Conservation (phyloP, 2,113 vertebrate genomes). For the human region GRCh38 chr20:10714001-10714500, state of each 20-base stretch:
- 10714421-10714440: neutral
- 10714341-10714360: neutral
- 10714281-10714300: neutral
- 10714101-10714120: constrained; percentile 24
- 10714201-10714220: neutral
- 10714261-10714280: neutral
- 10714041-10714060: neutral
- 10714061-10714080: neutral
- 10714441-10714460: neutral
- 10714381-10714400: neutral
- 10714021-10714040: neutral
- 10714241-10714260: neutral
- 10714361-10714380: neutral
- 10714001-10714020: constrained; percentile 9
- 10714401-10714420: neutral
- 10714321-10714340: neutral
- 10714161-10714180: neutral
- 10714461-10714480: neutral
- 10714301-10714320: neutral
- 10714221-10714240: neutral
- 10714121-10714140: neutral
- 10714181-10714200: neutral
- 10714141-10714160: constrained; percentile 12
- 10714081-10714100: neutral
- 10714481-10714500: neutral